Percentiles rank a stretch among this genome's conserved stretches.
Conservation (phyloP, 2,797 vertebrate species). For the Alectoris magna region DNA sequence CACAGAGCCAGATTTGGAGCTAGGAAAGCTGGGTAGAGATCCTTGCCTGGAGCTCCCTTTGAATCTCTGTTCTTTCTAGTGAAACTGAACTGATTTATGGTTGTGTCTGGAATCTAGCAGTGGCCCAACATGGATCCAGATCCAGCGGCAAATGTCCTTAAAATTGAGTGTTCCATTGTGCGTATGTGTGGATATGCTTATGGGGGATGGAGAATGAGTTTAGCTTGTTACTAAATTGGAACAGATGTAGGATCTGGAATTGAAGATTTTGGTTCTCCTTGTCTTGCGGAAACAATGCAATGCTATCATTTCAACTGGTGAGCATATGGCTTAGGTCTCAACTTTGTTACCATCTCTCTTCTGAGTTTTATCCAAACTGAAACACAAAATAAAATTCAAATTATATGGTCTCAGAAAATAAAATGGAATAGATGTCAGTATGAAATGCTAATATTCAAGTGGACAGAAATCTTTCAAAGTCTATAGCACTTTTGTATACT, state of each 20-base stretch:
- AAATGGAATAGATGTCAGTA: not conserved
- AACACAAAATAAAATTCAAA: not conserved
- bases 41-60: slow-evolving; percentile 11
- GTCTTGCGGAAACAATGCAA: slow-evolving; percentile 12
- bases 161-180: slow-evolving; percentile 38
- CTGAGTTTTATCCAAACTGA: not conserved
- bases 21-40: slow-evolving; percentile 48
- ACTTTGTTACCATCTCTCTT: not conserved
- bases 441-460: not conserved
- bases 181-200: not conserved
- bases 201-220: slow-evolving; percentile 27
- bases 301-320: not conserved
- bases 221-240: slow-evolving; percentile 56
- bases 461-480: not conserved
- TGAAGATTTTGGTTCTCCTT: slow-evolving; percentile 8
- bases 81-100: slow-evolving; percentile 48
- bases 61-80: not conserved
- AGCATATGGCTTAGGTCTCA: not conserved
- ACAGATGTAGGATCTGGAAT: slow-evolving; percentile 31
- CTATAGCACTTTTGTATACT: not conserved
- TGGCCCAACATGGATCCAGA: slow-evolving; percentile 8
- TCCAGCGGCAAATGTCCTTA: slow-evolving; percentile 49
- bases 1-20: slow-evolving; percentile 8
- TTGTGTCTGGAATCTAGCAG: slow-evolving; percentile 30
- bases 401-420: not conserved